Evolutionary conservation across 2,797 vertebrate species (phyloP).

Genomic region (Oreochromis mossambicus): DNA sequence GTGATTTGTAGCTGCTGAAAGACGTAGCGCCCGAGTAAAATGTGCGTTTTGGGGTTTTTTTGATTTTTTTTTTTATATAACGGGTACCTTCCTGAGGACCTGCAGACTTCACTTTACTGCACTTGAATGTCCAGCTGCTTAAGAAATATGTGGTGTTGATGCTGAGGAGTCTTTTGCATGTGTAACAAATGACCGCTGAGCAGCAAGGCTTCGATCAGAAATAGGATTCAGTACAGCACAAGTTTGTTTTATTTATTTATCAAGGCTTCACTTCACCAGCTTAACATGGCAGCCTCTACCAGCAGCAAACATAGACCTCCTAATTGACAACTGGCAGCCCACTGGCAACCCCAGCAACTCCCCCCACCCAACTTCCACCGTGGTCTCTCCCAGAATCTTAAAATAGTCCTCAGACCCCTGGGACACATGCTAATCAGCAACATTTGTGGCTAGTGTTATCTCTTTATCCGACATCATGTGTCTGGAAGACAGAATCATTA

Average conservation of each 20-base stretch:
- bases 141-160: neutral
- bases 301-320: neutral
- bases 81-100: neutral
- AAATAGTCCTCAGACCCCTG: neutral
- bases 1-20: neutral
- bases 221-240: neutral
- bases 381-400: neutral
- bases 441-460: neutral
- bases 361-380: neutral
- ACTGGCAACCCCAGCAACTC: neutral
- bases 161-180: neutral
- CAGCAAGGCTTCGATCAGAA: neutral
- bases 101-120: neutral
- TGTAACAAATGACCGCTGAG: neutral
- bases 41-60: too few relatives aligned
- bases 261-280: neutral
- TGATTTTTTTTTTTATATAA: neutral
- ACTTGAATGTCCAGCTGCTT: neutral
- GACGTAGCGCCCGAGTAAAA: neutral
- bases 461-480: neutral
- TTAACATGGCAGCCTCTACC: neutral
- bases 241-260: neutral
- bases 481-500: neutral
- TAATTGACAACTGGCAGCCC: neutral
- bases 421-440: neutral